phyloP scores from a whole-genome alignment of 2,113 vertebrate species.

The Poeciliopsis prolifica region DNA sequence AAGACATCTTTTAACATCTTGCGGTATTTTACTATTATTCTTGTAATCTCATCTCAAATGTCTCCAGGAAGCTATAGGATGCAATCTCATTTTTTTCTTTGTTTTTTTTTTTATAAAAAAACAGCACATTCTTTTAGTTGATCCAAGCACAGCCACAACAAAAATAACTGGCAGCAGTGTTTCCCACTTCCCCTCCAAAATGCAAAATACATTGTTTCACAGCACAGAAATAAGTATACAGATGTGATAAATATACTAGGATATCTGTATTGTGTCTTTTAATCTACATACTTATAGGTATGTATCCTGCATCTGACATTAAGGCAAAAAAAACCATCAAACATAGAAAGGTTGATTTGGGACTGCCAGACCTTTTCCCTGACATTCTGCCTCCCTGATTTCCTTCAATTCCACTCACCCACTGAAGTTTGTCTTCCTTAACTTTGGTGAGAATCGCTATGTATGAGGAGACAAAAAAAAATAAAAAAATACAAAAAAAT shows the following conservation, averaged over 20 bases:
- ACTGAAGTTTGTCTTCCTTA: slow-evolving; percentile 52
- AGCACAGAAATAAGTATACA: slow-evolving; percentile 73
- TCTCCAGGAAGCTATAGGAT: slow-evolving; percentile 34
- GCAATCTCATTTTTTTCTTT: slow-evolving; percentile 31
- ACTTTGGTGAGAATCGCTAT: slow-evolving; percentile 76
- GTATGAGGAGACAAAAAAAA: slow-evolving; percentile 66
- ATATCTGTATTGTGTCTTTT: slow-evolving; percentile 74
- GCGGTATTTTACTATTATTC: slow-evolving; percentile 15
- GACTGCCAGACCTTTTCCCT: slow-evolving; percentile 52
- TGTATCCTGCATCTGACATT: slow-evolving; percentile 78
- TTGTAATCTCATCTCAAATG: neutral
- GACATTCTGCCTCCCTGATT: slow-evolving; percentile 66
- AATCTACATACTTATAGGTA: slow-evolving; percentile 76
- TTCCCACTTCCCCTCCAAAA: slow-evolving; percentile 44
- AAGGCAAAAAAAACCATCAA: slow-evolving; percentile 84
- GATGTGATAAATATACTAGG: slow-evolving; percentile 76
- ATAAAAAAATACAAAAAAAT: slow-evolving; percentile 27
- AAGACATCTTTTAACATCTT: slow-evolving; percentile 39
- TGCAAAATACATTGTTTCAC: slow-evolving; percentile 69
- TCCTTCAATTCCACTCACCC: slow-evolving; percentile 44
- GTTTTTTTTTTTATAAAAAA: slow-evolving; percentile 33
- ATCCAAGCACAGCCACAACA: slow-evolving; percentile 59
- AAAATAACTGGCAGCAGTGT: slow-evolving; percentile 56
- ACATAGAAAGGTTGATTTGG: slow-evolving; percentile 74
- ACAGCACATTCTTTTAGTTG: slow-evolving; percentile 74